Evolutionary conservation across 2,113 vertebrate species (phyloP), one percentile per base, ranked within the genome.

Genomic region (Clarias macrocephalus): DNA sequence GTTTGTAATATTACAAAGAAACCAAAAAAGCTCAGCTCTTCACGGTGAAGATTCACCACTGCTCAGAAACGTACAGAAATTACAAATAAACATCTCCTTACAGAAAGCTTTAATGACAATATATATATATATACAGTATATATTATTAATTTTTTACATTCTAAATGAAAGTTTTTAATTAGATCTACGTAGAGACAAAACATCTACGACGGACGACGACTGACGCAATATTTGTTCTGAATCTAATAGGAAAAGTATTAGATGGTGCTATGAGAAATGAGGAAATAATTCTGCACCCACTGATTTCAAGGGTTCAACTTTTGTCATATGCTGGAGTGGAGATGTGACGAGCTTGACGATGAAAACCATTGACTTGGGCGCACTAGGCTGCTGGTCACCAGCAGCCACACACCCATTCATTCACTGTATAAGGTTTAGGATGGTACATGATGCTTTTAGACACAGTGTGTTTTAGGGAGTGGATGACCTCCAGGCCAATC

Each of bases 401-500:
- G 28, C 30, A 42, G 9, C 3, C 12, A 79, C 52, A 30, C 18
- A n/a, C 59, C 13, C 37, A 16, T 65, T 56, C 28, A 75, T 60
- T 52, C 54, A 79, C 48, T 23, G 42, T 25, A 42, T 72, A 48
- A 12, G 13, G 11, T 83, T 65, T 7, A 66, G n/a, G 28, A 10
- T 12, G 4, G 66, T 79, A 21, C 0, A 59, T 5, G 54, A 30
- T n/a, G 56, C 4, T 65, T 52, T 83, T 73, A 18, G 62, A 23
- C 23, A 82, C 11, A 87, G 72, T 81, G 80, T 66, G 76, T 82
- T 65, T 77, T 28, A 80, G 25, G 33, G 12, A 30, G 23, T 80
- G 56, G 30, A 70, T 80, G 65, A 85, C 15, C 79, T 82, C 83
- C 83, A 89, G 83, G 65, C 48, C 60, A 70, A 59, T 28, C 62